Evolutionary conservation across 1,140 invertebrate species (phyloP), one percentile per base, ranked within the genome.

Genomic region (Nasonia longicornis): DNA sequence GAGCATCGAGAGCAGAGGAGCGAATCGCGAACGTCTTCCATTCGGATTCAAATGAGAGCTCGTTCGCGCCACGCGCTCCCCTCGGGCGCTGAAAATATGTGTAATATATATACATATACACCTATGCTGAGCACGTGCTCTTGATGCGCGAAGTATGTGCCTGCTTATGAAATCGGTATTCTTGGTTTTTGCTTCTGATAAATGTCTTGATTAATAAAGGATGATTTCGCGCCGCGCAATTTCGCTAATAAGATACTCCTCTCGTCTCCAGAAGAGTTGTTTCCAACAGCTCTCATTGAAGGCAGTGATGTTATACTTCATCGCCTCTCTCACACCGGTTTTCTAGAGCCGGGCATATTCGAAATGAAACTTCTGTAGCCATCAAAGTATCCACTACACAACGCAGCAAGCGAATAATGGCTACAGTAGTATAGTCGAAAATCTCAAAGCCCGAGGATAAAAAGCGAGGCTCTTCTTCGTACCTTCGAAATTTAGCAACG

Each of bases 31-130:
- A 75, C 71, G 64, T 71, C 63, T 73, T 87, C 88, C 87, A 90
- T 90, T 90, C 88, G 88, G 86, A 90, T 89, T 90, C 88, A 90
- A 90, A 90, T 90, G 87, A 90, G 88, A 79, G 85, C 86, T 88
- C 88, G 87, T 87, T 88, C 85, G 85, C 87, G 85, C 86, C 86
- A 88, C 86, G 87, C 87, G 52, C 42, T 11, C 80, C 84, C 83
- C 81, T 73, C 77, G 77, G 80, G 26, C 52, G 63, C 29, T 45
- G 26, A 52, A 45, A 77, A 29, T 77, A 58, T n/a, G 52, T 58
- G 16, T 35, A 48, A 31, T 29, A 12, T 31, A 58, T n/a, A 16
- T 4, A 20, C 0, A 14, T 52, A 52, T n/a, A 16, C 2, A 35
- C 31, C 31, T 58, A 58, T 58, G 52, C 52, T 2, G 16, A 58